Conservation (phyloP, 2,113 vertebrate species). For the Heterochromis multidens region DNA sequence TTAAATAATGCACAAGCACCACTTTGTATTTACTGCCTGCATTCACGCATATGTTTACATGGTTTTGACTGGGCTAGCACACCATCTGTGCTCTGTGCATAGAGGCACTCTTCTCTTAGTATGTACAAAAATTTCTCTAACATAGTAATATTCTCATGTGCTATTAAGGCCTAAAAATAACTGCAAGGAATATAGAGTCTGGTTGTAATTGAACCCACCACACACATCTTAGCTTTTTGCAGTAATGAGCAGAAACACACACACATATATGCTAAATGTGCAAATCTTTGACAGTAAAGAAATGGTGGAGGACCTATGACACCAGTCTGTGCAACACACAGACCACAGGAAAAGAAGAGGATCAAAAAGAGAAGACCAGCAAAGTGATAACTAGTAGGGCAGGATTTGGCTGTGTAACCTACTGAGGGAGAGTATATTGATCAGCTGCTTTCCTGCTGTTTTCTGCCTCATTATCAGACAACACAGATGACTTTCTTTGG, state of each 20-base stretch:
- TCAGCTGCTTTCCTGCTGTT: constrained; percentile 46
- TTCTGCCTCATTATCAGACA: constrained; percentile 55
- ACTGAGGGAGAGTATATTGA: constrained; percentile 19
- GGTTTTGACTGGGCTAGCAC: neutral
- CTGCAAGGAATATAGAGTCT: neutral
- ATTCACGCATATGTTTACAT: neutral
- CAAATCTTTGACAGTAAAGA: neutral
- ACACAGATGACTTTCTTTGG: neutral
- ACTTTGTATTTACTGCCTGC: accelerated
- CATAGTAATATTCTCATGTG: neutral
- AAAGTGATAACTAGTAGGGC: neutral
- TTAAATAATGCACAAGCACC: neutral
- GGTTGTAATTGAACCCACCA: neutral
- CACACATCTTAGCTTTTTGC: neutral
- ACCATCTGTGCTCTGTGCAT: neutral
- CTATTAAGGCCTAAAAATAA: neutral
- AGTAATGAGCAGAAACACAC: constrained; percentile 13
- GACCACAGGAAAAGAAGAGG: neutral
- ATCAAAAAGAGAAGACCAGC: neutral
- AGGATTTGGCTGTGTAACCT: constrained; percentile 9
- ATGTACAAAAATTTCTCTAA: neutral
- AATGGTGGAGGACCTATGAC: neutral
- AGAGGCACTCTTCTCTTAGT: neutral
- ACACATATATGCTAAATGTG: neutral
- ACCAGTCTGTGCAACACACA: neutral